phyloP scores from a whole-genome alignment of 2,113 vertebrate species.

The Bos taurus region DNA sequence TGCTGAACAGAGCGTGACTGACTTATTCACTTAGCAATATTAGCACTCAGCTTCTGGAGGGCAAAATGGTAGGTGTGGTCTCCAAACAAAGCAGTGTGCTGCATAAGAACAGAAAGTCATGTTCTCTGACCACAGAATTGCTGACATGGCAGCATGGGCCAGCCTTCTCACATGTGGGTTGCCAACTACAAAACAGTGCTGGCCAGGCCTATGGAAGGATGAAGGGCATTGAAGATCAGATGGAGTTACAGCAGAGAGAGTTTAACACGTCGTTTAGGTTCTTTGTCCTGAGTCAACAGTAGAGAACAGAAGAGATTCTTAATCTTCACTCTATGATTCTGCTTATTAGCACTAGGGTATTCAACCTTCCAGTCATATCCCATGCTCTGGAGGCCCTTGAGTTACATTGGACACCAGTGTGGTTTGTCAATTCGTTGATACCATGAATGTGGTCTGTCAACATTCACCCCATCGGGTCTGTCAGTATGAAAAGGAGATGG shows the following conservation, averaged over 20 bases:
- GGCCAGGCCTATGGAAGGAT: not conserved
- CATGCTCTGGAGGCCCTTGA: not conserved
- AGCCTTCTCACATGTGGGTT: not conserved
- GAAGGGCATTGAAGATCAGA: not conserved
- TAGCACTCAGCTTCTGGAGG: not conserved
- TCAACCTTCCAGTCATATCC: not conserved
- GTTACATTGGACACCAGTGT: not conserved
- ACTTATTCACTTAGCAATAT: not conserved
- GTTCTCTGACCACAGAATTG: not conserved
- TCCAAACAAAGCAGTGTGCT: not conserved
- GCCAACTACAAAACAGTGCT: not conserved
- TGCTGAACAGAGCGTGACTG: not conserved
- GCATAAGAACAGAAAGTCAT: not conserved
- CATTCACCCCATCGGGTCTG: not conserved
- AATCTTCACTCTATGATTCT: not conserved
- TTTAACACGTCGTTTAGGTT: not conserved
- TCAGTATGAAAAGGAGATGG: not conserved
- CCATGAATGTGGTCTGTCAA: not conserved
- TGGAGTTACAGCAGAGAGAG: not conserved
- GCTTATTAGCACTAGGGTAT: not conserved
- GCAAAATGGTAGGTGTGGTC: not conserved
- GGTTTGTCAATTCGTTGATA: not conserved
- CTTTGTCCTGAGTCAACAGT: not conserved
- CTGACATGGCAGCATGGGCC: not conserved
- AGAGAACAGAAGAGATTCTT: not conserved